phyloP scores from a whole-genome alignment of 2,888 invertebrate genomes.

The Drosophila ochracea region DNA sequence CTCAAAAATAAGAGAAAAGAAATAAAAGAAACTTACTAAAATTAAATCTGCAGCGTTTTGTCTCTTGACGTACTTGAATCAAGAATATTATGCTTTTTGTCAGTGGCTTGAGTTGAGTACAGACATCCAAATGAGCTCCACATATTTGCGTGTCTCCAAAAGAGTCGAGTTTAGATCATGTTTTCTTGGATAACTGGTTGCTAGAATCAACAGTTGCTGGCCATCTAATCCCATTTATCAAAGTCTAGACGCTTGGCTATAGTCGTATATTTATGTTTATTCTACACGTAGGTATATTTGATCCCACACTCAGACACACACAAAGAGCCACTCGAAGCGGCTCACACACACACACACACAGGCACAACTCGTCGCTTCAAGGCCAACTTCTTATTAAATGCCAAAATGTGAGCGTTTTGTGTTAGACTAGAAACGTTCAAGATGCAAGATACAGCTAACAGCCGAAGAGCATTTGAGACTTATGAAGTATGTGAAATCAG shows the following conservation, averaged over 20 bases:
- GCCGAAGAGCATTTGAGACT: constrained; percentile 5
- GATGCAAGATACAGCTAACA: constrained; percentile 19
- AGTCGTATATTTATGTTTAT: constrained; percentile 25
- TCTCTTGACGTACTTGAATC: background rate
- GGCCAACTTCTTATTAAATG: constrained; percentile 80
- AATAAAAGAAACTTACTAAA: background rate
- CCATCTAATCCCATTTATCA: constrained; percentile 68
- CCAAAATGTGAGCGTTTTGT: constrained; percentile 71
- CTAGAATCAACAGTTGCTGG: constrained; percentile 35
- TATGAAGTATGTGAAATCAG: constrained; percentile 1
- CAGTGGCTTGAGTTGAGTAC: background rate
- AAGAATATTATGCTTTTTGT: background rate
- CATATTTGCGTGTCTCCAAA: background rate
- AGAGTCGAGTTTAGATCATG: constrained; percentile 3
- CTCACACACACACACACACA: constrained; percentile 17
- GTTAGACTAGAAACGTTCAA: constrained; percentile 49
- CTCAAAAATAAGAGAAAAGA: background rate
- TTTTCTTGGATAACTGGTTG: constrained; percentile 42
- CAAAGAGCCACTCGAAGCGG: constrained; percentile 23
- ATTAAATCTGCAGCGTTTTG: background rate
- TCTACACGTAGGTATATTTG: constrained; percentile 18
- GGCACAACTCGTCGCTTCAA: constrained; percentile 67
- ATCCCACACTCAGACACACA: constrained; percentile 29
- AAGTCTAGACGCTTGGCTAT: constrained; percentile 55
- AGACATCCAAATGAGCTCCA: constrained; percentile 9